Base-by-base conservation (phyloP, 1,140 invertebrate genomes). In the Physella acuta region DNA sequence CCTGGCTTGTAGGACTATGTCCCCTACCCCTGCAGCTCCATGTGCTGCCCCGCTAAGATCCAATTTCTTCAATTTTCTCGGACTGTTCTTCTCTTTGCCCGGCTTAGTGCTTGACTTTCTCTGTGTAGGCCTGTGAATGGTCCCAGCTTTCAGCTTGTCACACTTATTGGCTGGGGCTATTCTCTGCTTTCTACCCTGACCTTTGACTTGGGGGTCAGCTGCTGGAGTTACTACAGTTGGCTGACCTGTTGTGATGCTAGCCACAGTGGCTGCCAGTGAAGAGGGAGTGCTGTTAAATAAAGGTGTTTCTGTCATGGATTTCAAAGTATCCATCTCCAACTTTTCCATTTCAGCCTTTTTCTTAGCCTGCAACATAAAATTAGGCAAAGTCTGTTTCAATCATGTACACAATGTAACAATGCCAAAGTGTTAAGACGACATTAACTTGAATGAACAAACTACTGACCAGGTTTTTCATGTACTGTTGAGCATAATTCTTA, bases 401-500 rank as follows among this genome's bases (percentile, higher is more conserved):
- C 11, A 55, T 55, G 26, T n/a, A n/a, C n/a, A n/a, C n/a, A n/a
- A n/a, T n/a, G n/a, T n/a, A n/a, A n/a, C n/a, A n/a, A n/a, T n/a
- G n/a, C n/a, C 26, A 56, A 56, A 11, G 11, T 11, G 26, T 20
- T 26, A 56, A 16, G 11, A 56, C 8, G 11, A 56, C 14, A 56
- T 56, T 44, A 55, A 14, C 53, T n/a, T 14, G 26, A 55, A 55
- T n/a, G 24, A 55, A 55, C 8, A 49, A 63, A 26, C 8, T 11
- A 24, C 72, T 73, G 81, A 84, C 81, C 85, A 86, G 26, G 82
- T 78, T 77, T 66, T 81, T 83, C 34, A 83, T 81, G 62, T 79
- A 78, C 60, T 84, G 81, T 52, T 81, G 77, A 24, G 77, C 82
- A 76, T 86, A 88, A 76, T 86, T 86, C 74, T 87, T 88, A 24